A percentile compares a stretch with the other conserved stretches of the same genome.
Evolutionary conservation across 2,888 invertebrate genomes (phyloP).

Genomic region (Dolichopus griseipennis): DNA sequence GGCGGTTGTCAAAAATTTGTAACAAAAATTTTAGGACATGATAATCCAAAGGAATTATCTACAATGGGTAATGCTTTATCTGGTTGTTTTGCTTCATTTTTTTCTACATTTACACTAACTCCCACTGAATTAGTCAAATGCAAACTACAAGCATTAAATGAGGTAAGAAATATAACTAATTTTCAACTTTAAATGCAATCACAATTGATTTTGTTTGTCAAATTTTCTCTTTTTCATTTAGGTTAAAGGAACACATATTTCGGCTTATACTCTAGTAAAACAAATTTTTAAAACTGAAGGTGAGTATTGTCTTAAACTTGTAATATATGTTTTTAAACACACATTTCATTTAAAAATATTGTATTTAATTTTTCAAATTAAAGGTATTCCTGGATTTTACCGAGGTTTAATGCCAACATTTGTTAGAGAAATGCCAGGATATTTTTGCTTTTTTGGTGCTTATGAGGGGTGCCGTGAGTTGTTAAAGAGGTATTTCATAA

Average conservation of each 20-base stretch:
- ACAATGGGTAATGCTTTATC: slow-evolving; percentile 73
- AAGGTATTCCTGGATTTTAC: slow-evolving; percentile 73
- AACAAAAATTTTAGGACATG: slow-evolving; percentile 37
- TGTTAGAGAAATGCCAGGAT: slow-evolving; percentile 96
- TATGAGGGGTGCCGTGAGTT: slow-evolving; percentile 70
- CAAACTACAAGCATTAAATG: slow-evolving; percentile 86
- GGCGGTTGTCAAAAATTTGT: slow-evolving; percentile 92
- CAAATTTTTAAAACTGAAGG: slow-evolving; percentile 29
- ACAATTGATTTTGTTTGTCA: not conserved
- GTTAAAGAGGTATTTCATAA: slow-evolving; percentile 34
- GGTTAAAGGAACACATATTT: slow-evolving; percentile 19
- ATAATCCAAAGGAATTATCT: slow-evolving; percentile 58
- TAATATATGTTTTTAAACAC: not conserved
- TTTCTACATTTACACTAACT: slow-evolving; percentile 90
- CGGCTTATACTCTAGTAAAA: slow-evolving; percentile 29
- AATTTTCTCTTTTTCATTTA: not conserved
- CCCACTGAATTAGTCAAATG: slow-evolving; percentile 98
- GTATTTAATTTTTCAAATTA: too few relatives aligned
- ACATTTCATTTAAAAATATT: not conserved
- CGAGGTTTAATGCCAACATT: slow-evolving; percentile 85
- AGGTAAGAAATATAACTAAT: too few relatives aligned
- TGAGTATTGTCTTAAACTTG: too few relatives aligned
- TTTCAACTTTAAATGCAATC: too few relatives aligned
- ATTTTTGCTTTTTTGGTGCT: slow-evolving; percentile 98
- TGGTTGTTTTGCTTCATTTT: slow-evolving; percentile 92